Base-by-base conservation (phyloP, 2,888 invertebrate species). In the Seira sanloemensis region DNA sequence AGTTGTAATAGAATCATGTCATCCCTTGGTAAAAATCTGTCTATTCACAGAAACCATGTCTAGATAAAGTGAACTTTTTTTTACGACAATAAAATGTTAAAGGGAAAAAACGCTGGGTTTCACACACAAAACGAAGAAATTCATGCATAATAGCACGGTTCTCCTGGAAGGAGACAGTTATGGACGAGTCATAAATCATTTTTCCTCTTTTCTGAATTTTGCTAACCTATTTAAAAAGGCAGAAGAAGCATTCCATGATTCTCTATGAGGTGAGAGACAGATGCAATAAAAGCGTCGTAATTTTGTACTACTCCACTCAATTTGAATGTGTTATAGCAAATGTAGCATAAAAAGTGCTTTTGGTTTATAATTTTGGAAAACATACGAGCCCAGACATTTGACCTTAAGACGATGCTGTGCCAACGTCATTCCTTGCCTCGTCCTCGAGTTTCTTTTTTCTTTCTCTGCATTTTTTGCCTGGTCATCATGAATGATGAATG, bases 111-210 rank as follows among this genome's bases (percentile, higher is more conserved):
- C 9, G 24, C 27, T 69, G 72, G 23, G 37, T 46, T 77, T 77
- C 62, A 26, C 24, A 21, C 58, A 67, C 18, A 37, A 27, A 16
- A 68, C 23, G 65, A 5, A 66, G 71, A 58, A 78, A 69, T n/a
- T 68, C 37, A n/a, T 37, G 23, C 66, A 67, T 9, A 67, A 67
- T 67, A 9, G 25, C 54, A 5, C 50, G n/a, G 50, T 24, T 65
- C 37, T 67, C 46, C 77, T 50, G 67, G 24, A 67, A 25, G 23
- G 66, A 37, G 46, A 67, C 68, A 71, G 71, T 82, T 82, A 71
- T 82, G 69, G 62, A 67, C 62, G 46, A 62, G 71, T 80, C 74
- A 80, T 80, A 80, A 80, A 80, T 80, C 80, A 80, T 80, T 37
- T 37, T 37, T 37, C n/a, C n/a, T n/a, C 37, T 37, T 37, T 37